Conservation (phyloP, 2,797 vertebrate species). For the Moxostoma hubbsi region DNA sequence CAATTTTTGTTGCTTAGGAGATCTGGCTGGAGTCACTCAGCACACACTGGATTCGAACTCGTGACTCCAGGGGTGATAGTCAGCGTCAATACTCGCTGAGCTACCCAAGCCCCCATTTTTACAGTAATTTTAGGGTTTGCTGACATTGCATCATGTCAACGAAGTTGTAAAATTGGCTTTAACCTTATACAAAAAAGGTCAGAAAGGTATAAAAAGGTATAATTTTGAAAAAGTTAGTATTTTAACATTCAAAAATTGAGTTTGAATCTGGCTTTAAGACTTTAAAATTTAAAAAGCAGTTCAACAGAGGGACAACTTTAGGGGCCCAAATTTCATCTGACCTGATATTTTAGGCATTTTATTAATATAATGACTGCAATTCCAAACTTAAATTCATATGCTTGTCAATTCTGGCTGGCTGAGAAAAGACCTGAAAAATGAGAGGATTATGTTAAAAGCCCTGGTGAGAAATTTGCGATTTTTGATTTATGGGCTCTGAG, state of each 20-base stretch:
- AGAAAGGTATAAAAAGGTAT: too few species aligned
- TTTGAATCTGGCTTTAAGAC: conserved; percentile 4
- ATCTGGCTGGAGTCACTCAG: too few species aligned
- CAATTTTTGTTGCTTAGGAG: too few species aligned
- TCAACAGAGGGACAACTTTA: conserved; percentile 24
- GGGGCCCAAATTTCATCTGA: conserved; percentile 20
- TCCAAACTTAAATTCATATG: conserved; percentile 29
- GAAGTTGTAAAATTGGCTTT: too few species aligned
- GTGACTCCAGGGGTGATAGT: too few species aligned
- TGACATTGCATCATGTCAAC: too few species aligned
- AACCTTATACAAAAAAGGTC: too few species aligned
- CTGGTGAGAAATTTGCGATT: conserved; percentile 38
- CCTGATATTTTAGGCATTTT: conserved; percentile 8
- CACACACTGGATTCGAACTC: too few species aligned
- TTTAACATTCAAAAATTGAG: background rate
- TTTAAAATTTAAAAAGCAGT: background rate
- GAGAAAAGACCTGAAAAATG: conserved; percentile 24
- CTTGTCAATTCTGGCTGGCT: conserved; percentile 45
- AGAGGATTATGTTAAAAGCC: conserved; percentile 33
- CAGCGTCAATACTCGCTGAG: too few species aligned
- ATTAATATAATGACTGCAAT: conserved; percentile 35
- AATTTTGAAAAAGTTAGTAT: too few species aligned
- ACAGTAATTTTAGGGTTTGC: too few species aligned
- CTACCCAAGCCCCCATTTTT: too few species aligned
- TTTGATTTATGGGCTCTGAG: conserved; percentile 49